Evolutionary conservation across 1,140 invertebrate genomes (phyloP), one percentile per base, ranked within the genome.

Genomic region (Samia ricini): DNA sequence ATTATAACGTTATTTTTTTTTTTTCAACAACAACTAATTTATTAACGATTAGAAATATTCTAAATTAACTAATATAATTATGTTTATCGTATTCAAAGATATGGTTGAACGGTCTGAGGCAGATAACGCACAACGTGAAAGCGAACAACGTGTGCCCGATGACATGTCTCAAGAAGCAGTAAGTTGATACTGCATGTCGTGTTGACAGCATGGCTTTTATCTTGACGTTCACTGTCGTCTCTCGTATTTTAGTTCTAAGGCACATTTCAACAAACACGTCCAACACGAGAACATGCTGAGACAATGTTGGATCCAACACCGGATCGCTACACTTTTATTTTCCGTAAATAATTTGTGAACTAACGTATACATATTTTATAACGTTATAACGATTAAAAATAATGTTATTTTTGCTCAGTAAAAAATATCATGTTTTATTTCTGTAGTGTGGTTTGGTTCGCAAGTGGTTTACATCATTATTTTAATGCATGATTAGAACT

Each of bases 81-180:
- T 48, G 12, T 48, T 15, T 23, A 7, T 52, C 51, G 5, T 52
- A 20, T 52, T 52, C 22, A 92, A 92, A 99, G 98, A 94, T 93
- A 81, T 99, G 99, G 99, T 94, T 99, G 92, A 95, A 97, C 88
- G 97, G 96, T 74, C 93, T 99, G 74, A 93, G 98, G 91, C 94
- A 94, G 91, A 98, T 99, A 83, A 98, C 98, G 60, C 97, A 99
- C 92, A 99, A 99, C 92, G 97, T 98, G 76, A 99, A 99, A 94
- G 97, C 97, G 74, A 99, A 99, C 93, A 99, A 99, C 93, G 95
- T 99, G 78, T 99, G 98, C 91, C 98, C 99, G 51, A 97, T 98
- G 95, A 99, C 97, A 74, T 98, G 97, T 93, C 94, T 99, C 77
- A 98, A 97, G 92, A 99, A 99, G 94, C 98, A 99, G 98, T 99